Conservation (phyloP, 2,797 vertebrate genomes). For the Steatocranus sp. region DNA sequence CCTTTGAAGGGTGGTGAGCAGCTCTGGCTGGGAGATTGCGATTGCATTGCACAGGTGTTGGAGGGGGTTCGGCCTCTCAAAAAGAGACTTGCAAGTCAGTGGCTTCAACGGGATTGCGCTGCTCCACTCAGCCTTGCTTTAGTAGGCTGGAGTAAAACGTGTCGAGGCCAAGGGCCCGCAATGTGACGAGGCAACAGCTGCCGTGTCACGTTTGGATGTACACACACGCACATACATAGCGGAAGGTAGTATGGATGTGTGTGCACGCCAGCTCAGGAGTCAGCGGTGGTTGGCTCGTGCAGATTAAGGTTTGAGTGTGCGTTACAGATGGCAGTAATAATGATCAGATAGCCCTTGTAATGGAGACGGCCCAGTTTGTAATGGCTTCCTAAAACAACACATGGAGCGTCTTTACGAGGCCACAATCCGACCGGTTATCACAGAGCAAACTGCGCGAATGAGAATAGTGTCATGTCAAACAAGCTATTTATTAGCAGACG, state of each 20-base stretch:
- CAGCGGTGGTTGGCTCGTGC: constrained; percentile 63
- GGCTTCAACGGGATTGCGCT: neutral
- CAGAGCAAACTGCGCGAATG: constrained; percentile 56
- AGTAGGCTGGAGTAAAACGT: constrained; percentile 42
- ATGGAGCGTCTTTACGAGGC: constrained; percentile 71
- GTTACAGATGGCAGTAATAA: constrained; percentile 73
- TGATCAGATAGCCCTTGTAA: constrained; percentile 74
- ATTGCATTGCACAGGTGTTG: constrained; percentile 44
- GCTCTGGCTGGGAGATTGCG: constrained; percentile 47
- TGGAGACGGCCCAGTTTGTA: constrained; percentile 69
- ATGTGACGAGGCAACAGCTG: constrained; percentile 59
- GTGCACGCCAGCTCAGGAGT: constrained; percentile 37
- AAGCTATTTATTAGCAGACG: constrained; percentile 65
- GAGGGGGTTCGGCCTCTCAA: neutral
- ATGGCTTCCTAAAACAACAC: constrained; percentile 77
- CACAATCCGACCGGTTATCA: constrained; percentile 62
- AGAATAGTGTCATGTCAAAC: constrained; percentile 62
- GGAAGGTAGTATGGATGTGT: constrained; percentile 8
- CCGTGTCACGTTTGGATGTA: constrained; percentile 35
- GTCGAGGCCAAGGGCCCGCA: constrained; percentile 42
- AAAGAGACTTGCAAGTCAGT: neutral
- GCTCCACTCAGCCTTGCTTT: constrained; percentile 20
- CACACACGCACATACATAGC: neutral
- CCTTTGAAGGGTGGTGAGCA: constrained; percentile 69
- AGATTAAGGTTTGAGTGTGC: constrained; percentile 65